Evolutionary conservation across 37 sponge, comb jelly and placozoan genomes (phyloP).

Genomic region (Beroe forskalii): DNA sequence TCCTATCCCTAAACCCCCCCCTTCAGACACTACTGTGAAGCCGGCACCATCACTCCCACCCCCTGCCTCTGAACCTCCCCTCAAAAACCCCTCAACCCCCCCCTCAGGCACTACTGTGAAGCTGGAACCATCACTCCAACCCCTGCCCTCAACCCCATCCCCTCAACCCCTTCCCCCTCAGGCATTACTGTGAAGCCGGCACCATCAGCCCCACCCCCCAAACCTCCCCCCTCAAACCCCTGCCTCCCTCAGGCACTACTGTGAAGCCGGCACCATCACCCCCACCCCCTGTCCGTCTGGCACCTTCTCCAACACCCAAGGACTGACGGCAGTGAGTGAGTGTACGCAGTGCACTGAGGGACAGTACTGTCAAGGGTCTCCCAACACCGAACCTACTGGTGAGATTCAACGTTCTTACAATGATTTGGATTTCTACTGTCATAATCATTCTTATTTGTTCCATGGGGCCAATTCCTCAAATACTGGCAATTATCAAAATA

Average conservation of each 20-base stretch:
- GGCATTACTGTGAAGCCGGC: slow-evolving; percentile 27
- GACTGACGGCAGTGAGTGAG: slow-evolving; percentile 9
- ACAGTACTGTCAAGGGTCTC: slow-evolving; percentile 13
- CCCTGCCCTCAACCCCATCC: background rate
- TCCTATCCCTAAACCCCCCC: too few species aligned
- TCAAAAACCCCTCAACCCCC: background rate
- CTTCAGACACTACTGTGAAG: slow-evolving; percentile 22
- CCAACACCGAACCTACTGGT: background rate
- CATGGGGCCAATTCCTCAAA: background rate
- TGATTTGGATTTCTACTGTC: background rate
- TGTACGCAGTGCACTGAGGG: slow-evolving; percentile 63
- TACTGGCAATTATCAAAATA: too few species aligned
- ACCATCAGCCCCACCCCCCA: slow-evolving; percentile 3
- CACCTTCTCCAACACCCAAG: slow-evolving; percentile 14
- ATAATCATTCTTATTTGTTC: background rate
- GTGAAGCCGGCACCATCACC: slow-evolving; percentile 53
- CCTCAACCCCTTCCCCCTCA: background rate
- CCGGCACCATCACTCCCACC: background rate
- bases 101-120: slow-evolving; percentile 36
- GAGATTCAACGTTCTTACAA: background rate
- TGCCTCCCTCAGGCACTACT: slow-evolving; percentile 64
- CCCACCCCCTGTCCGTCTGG: slow-evolving; percentile 67
- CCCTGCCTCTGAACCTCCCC: slow-evolving; percentile 67
- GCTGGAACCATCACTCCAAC: background rate
- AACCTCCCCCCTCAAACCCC: too few species aligned